Conservation (phyloP, 2,888 invertebrate species). For the Epiblema foenella region DNA sequence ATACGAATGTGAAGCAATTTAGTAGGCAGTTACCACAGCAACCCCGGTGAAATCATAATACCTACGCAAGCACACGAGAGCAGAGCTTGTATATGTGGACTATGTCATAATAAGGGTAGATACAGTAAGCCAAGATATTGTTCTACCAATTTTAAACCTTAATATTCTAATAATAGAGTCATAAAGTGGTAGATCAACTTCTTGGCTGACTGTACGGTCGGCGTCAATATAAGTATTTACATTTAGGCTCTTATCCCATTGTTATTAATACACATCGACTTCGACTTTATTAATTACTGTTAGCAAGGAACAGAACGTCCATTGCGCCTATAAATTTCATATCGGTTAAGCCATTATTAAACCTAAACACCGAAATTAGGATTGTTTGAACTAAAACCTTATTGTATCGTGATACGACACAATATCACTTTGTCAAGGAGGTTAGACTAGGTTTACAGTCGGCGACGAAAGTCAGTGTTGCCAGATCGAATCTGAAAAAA, state of each 20-base stretch:
- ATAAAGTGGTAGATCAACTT: no score
- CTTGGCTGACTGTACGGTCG: background rate
- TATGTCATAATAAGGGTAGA: constrained; percentile 7
- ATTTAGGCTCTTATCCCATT: background rate
- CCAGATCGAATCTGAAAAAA: no score
- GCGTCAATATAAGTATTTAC: background rate
- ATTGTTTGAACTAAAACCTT: background rate
- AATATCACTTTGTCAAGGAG: background rate
- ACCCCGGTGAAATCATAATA: constrained; percentile 5
- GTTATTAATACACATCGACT: background rate
- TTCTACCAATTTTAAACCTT: no score
- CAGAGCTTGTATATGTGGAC: background rate
- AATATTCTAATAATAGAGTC: no score
- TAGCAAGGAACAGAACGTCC: background rate
- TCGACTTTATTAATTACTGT: no score
- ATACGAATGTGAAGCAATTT: background rate
- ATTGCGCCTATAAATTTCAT: background rate
- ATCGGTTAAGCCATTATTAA: background rate
- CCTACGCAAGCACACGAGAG: background rate
- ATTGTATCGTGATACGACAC: background rate
- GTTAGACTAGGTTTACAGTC: constrained; percentile 5
- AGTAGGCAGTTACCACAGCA: background rate
- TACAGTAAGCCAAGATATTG: no score
- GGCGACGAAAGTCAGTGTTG: no score
- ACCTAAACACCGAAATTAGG: background rate